Evolutionary conservation across 2,797 vertebrate species (phyloP), one percentile per base, ranked within the genome.

Genomic region (Triplophysa yarkandensis): DNA sequence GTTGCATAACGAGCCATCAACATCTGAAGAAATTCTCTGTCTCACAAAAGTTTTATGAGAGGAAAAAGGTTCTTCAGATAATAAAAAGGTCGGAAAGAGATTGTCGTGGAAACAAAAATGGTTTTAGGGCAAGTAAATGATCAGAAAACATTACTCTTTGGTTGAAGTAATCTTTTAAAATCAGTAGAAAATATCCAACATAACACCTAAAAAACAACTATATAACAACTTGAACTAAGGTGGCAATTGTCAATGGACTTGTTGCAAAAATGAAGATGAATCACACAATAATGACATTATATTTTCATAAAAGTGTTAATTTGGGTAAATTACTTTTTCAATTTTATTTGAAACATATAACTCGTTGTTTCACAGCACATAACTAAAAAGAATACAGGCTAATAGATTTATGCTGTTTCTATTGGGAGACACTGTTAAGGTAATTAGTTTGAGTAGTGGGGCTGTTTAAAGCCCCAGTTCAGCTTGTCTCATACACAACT

Each of bases 401-500:
- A 84, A 83, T 77, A 76, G 75, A 76, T 80, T 72, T 74, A 62
- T 58, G 50, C 74, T 63, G 67, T 63, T 81, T 77, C 79, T 68
- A 74, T 75, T 73, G 69, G 71, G 65, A 81, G 79, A 78, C 2
- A 71, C 39, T 73, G 83, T 78, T 80, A 78, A 76, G 70, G 78
- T 82, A 82, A 83, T 80, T 83, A 75, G 73, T 77, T 77, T 76
- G 66, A 76, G 77, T 46, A 71, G 75, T 71, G 63, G 55, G 69
- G 57, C 44, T 58, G 50, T 48, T 81, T 71, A 71, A 70, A 79
- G 48, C 28, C 55, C 50, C 39, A 16, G 17, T 32, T 23, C 41
- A 36, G 44, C 50, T 60, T 68, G 6, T n/a, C 10, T 58, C 21
- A 34, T 30, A 69, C n/a, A 25, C 19, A 52, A 61, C 23, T 43